These are phyloP conservation scores for Brachionus koreanus DNA, from an alignment of 1,140 invertebrate species.

Conservation along the genomic window DNA sequence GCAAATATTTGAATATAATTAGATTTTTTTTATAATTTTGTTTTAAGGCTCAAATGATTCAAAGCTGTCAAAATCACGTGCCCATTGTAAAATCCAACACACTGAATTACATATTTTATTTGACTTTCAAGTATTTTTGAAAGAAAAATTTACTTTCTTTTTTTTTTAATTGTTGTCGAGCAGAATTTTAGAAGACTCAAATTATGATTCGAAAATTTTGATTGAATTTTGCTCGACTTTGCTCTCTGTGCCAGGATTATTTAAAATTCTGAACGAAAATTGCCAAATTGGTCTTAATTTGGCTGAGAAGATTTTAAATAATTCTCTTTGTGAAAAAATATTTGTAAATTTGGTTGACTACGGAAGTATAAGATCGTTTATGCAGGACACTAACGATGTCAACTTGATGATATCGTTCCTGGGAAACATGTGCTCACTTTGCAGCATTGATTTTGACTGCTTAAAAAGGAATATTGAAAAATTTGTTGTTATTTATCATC, in stretches of 20 bases:
- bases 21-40: background rate
- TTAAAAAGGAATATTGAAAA: conserved; percentile 26
- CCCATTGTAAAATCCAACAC: background rate
- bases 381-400: background rate
- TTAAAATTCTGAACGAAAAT: conserved; percentile 7
- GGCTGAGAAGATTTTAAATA: background rate
- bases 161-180: background rate
- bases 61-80: background rate
- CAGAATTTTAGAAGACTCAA: background rate
- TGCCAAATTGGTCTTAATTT: background rate
- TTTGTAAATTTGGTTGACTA: background rate
- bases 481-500: conserved; percentile 3
- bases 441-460: background rate
- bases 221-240: background rate
- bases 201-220: background rate
- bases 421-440: conserved; percentile 12
- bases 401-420: conserved; percentile 25
- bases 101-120: background rate
- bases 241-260: background rate
- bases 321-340: background rate
- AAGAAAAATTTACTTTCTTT: background rate
- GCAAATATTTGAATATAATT: background rate
- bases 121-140: background rate
- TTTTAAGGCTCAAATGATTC: background rate
- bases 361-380: background rate